These are phyloP conservation scores for Bombus ignitus DNA, from an alignment of 1,140 invertebrate genomes.

Conservation along the genomic window DNA sequence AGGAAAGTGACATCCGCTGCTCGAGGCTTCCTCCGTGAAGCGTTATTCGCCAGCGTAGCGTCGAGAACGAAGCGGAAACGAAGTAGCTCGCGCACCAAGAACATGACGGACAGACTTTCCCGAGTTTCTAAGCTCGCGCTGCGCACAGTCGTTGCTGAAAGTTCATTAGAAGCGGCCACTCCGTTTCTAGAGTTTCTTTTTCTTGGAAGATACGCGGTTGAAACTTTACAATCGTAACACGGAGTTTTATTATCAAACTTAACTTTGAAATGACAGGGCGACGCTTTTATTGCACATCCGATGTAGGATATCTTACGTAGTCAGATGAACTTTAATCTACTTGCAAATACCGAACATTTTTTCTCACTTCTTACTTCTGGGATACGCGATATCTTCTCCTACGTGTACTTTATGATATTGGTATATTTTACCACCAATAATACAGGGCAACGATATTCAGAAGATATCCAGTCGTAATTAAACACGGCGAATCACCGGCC, in stretches of 20 bases:
- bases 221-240: not conserved
- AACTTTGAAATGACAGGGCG: not conserved
- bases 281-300: not conserved
- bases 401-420: not conserved
- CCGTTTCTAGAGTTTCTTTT: not conserved
- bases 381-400: too few relatives aligned
- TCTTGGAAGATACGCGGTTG: not conserved
- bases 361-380: too few relatives aligned
- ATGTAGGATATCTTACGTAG: not conserved
- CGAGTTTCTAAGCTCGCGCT: constrained; percentile 16
- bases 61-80: constrained; percentile 46
- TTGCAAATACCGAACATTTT: too few relatives aligned
- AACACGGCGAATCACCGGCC: not conserved
- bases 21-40: constrained; percentile 34
- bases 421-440: not conserved
- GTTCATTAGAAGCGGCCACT: constrained; percentile 16
- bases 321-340: too few relatives aligned
- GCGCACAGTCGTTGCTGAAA: not conserved
- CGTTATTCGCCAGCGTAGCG: constrained; percentile 46
- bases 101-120: constrained; percentile 53
- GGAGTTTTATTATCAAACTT: constrained; percentile 1
- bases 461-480: not conserved
- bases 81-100: constrained; percentile 27
- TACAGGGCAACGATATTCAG: not conserved
- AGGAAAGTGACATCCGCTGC: constrained; percentile 39